These are phyloP conservation scores for Chrysaora quinquecirrha DNA, from an alignment of 30 jellyfish, hydroid and myxozoan species.

Conservation along the genomic window DNA sequence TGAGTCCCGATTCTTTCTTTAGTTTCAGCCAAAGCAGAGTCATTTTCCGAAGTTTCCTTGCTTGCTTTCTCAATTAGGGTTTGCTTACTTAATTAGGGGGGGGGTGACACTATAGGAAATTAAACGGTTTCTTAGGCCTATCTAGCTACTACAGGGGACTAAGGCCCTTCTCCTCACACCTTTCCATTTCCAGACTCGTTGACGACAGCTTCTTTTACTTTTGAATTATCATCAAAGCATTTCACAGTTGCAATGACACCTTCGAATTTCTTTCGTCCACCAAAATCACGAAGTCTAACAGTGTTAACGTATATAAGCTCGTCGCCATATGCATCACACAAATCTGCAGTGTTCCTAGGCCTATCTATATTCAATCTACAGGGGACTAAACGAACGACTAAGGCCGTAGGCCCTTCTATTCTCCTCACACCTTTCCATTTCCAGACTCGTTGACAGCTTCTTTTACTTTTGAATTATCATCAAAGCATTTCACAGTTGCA, in stretches of 20 bases:
- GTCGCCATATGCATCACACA: slow-evolving; percentile 78
- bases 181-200: slow-evolving; percentile 65
- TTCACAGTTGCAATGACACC: slow-evolving; percentile 63
- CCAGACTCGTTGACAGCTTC: slow-evolving; percentile 73
- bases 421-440: slow-evolving; percentile 31
- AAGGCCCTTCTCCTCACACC: neutral
- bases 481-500: slow-evolving; percentile 67
- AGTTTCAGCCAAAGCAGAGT: too few species aligned
- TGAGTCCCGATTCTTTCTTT: too few species aligned
- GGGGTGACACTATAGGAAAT: too few species aligned
- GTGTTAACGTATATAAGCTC: slow-evolving; percentile 54
- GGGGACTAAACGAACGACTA: too few species aligned
- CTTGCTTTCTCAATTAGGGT: too few species aligned
- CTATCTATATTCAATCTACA: slow-evolving; percentile 55
- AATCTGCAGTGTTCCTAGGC: slow-evolving; percentile 69
- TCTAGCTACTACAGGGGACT: too few species aligned
- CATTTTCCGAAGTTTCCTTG: too few species aligned
- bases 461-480: slow-evolving; percentile 73
- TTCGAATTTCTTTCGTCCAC: slow-evolving; percentile 39
- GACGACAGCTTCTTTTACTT: slow-evolving; percentile 62
- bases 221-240: slow-evolving; percentile 73
- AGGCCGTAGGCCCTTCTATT: slow-evolving; percentile 5
- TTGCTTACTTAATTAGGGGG: too few species aligned
- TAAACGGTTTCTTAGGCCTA: too few species aligned
- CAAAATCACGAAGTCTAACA: slow-evolving; percentile 49